Percentiles rank a stretch among this genome's conserved stretches.
Conservation (phyloP, 1,140 invertebrate genomes). For the Heliothis subflexa region DNA sequence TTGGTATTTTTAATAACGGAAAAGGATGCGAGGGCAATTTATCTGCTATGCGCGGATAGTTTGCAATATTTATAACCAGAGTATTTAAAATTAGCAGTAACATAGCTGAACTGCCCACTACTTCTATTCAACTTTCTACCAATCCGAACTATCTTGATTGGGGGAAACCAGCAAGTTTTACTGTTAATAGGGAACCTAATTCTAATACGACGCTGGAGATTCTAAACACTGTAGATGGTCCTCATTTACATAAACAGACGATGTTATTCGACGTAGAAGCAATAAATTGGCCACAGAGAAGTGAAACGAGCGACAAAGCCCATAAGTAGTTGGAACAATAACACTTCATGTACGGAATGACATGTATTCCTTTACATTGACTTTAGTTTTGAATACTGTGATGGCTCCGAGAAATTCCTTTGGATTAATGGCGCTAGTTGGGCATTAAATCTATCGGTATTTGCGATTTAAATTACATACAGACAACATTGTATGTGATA, state of each 20-base stretch:
- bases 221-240: slow-evolving; percentile 44
- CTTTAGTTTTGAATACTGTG: slow-evolving; percentile 16
- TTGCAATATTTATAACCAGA: no score
- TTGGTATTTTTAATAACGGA: neutral
- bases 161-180: slow-evolving; percentile 38
- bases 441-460: slow-evolving; percentile 3
- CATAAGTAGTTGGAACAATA: slow-evolving; percentile 47
- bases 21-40: neutral
- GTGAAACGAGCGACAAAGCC: slow-evolving; percentile 46
- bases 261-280: slow-evolving; percentile 40
- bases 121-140: slow-evolving; percentile 35
- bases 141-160: slow-evolving; percentile 46
- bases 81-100: slow-evolving; percentile 1
- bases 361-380: slow-evolving; percentile 29
- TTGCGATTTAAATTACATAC: slow-evolving; percentile 7
- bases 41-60: neutral
- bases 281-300: slow-evolving; percentile 49
- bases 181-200: slow-evolving; percentile 47
- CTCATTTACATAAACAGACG: slow-evolving; percentile 50
- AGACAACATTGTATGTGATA: neutral
- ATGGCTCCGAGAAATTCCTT: slow-evolving; percentile 15
- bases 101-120: slow-evolving; percentile 14
- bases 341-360: slow-evolving; percentile 44
- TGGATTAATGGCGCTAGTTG: slow-evolving; percentile 17
- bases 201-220: slow-evolving; percentile 45